Evolutionary conservation across 2,888 invertebrate genomes (phyloP), one percentile per base, ranked within the genome.

Genomic region (Ceratothoa steindachneri): DNA sequence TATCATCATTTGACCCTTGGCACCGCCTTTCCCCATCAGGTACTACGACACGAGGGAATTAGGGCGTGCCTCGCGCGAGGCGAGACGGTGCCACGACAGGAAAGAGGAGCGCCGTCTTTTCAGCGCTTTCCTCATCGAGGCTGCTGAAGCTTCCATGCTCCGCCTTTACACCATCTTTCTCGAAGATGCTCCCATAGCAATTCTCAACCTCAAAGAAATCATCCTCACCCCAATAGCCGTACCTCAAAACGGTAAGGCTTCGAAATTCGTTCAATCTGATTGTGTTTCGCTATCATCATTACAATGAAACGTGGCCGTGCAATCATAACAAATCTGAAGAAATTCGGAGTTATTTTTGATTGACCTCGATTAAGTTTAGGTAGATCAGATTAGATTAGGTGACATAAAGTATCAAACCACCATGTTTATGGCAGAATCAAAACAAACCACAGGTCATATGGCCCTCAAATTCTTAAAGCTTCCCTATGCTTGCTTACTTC

Each of bases 141-240:
- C 70, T 53, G 79, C 79, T 5, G 79, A 79, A 65, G 79, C 76
- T 22, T 67, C 79, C 31, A 71, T 79, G 64, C 68, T 79, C 28
- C 30, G 79, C 5, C 74, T 79, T 24, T 76, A 76, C 27, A 72
- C 74, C 29, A 79, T 79, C 27, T 79, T 79, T 71, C 72, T 79
- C 12, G 79, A 79, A 41, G 79, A 79, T 30, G 79, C 79, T 12
- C 79, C 79, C 30, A 79, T 79, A 2, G 71, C 73, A n/a, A 76
- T 79, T 2, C 68, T 79, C n/a, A 79, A 79, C 60, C 68, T 79
- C 24, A 67, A 70, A 2, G 67, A 70, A 60, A 52, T 79, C 5
- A 60, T 79, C 1, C 27, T 55, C 29, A 72, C 70, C 2, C 72
- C 71, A 1, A 75, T 74, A 0, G 31, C 15, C 15, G 52, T 65